Conservation (phyloP, 2,888 invertebrate genomes). For the Drosophila prostipennis region DNA sequence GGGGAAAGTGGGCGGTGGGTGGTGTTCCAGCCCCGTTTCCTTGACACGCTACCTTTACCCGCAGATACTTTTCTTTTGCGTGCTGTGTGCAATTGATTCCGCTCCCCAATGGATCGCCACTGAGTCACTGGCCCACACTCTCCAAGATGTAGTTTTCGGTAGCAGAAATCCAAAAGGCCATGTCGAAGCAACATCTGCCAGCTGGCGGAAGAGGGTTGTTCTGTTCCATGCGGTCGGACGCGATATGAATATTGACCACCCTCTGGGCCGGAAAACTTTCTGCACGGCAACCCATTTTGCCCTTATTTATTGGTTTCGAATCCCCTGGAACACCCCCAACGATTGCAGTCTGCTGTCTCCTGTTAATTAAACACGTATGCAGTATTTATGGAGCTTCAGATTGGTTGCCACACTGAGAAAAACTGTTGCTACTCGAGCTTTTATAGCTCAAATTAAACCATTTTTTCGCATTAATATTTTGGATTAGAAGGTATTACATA, state of each 20-base stretch:
- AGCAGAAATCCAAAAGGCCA: not conserved
- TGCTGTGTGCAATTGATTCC: slow-evolving; percentile 30
- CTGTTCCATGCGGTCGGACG: slow-evolving; percentile 25
- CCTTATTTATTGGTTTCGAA: slow-evolving; percentile 22
- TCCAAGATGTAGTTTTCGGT: slow-evolving; percentile 13
- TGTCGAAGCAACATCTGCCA: slow-evolving; percentile 12
- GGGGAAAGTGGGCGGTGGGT: not conserved
- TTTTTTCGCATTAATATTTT: too few species aligned
- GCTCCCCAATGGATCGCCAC: slow-evolving; percentile 20
- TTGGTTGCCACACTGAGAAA: slow-evolving; percentile 8
- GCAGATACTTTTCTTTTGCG: slow-evolving; percentile 20
- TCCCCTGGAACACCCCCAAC: slow-evolving; percentile 21
- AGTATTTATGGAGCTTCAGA: slow-evolving; percentile 26
- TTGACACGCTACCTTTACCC: slow-evolving; percentile 34
- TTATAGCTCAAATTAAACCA: not conserved
- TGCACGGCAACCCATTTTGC: slow-evolving; percentile 5
- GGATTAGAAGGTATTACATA: not conserved
- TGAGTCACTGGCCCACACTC: slow-evolving; percentile 27
- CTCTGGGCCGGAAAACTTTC: slow-evolving; percentile 10
- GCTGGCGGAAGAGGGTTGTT: slow-evolving; percentile 35
- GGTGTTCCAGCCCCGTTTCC: slow-evolving; percentile 32
- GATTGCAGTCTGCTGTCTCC: slow-evolving; percentile 10
- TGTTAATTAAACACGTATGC: slow-evolving; percentile 43
- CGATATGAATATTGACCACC: slow-evolving; percentile 16
- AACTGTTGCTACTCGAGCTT: not conserved